Percentiles rank a stretch among this genome's conserved stretches.
These are phyloP conservation scores for Accipiter virgatus DNA, from an alignment of 2,113 vertebrate species.

Conservation along the genomic window DNA sequence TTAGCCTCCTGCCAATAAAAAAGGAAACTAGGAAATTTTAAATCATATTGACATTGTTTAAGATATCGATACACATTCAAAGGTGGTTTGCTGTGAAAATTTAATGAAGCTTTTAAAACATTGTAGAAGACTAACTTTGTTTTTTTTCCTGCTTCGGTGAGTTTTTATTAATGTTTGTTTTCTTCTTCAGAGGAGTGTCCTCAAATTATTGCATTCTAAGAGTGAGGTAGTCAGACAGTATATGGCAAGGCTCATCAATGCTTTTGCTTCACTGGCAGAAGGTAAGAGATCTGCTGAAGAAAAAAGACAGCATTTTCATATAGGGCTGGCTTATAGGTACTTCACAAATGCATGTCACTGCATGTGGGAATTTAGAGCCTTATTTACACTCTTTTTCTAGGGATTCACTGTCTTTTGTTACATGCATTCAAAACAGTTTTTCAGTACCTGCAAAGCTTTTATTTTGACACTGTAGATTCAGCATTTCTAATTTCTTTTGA, in stretches of 20 bases:
- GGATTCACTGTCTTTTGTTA: not conserved
- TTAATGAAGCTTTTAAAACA: not conserved
- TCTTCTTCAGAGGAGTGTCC: conserved; percentile 75
- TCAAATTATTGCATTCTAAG: conserved; percentile 82
- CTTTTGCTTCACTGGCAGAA: conserved; percentile 87
- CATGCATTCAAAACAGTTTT: not conserved
- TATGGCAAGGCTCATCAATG: conserved; percentile 87
- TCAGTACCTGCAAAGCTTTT: not conserved
- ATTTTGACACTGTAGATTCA: not conserved
- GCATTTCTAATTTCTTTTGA: not conserved
- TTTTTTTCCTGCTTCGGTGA: not conserved
- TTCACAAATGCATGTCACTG: not conserved
- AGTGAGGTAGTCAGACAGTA: conserved; percentile 89
- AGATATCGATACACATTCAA: not conserved
- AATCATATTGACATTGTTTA: not conserved
- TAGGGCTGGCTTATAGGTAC: not conserved
- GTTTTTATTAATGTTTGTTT: not conserved
- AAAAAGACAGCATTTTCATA: not conserved
- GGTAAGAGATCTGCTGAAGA: conserved; percentile 69
- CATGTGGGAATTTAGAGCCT: not conserved
- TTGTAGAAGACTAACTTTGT: not conserved
- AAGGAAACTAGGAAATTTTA: not conserved
- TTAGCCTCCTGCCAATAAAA: not conserved
- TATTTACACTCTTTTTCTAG: not conserved
- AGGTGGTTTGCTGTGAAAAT: not conserved